phyloP scores from a whole-genome alignment of 2,113 vertebrate genomes.

The Coptodon bakossiorum region DNA sequence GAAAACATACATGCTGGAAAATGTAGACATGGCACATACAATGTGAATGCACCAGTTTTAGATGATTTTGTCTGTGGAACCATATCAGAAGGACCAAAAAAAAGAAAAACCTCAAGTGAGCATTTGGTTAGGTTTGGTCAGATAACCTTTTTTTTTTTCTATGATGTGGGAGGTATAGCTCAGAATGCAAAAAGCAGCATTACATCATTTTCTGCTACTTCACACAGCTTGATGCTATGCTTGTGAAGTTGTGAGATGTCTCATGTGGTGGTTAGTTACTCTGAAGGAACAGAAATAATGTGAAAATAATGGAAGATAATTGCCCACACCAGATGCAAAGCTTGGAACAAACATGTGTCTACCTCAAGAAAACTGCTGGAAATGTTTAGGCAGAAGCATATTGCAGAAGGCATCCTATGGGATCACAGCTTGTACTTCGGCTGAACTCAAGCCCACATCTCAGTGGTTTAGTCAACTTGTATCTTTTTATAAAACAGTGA shows the following conservation, averaged over 20 bases:
- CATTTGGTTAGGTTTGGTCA: neutral
- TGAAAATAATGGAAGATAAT: neutral
- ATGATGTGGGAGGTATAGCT: neutral
- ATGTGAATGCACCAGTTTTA: neutral
- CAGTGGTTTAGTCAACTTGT: neutral
- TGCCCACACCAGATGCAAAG: neutral
- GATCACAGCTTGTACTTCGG: neutral
- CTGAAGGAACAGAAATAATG: neutral
- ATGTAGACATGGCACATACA: neutral
- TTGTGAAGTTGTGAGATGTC: neutral
- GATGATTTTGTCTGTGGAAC: neutral
- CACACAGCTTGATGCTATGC: neutral
- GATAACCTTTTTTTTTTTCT: neutral
- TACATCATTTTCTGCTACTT: neutral
- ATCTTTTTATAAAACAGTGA: conserved; percentile 3
- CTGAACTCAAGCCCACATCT: neutral
- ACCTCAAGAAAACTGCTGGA: neutral
- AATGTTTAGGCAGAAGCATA: neutral
- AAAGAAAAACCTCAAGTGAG: neutral
- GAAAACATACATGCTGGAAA: neutral
- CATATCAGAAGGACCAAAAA: neutral
- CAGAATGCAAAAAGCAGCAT: neutral
- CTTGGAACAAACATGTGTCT: neutral
- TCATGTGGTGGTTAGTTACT: neutral
- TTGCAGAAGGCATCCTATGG: neutral